Percentiles rank a stretch among this genome's conserved stretches.
Evolutionary conservation across 2,113 vertebrate genomes (phyloP).

Genomic region (Diglossa brunneiventris): DNA sequence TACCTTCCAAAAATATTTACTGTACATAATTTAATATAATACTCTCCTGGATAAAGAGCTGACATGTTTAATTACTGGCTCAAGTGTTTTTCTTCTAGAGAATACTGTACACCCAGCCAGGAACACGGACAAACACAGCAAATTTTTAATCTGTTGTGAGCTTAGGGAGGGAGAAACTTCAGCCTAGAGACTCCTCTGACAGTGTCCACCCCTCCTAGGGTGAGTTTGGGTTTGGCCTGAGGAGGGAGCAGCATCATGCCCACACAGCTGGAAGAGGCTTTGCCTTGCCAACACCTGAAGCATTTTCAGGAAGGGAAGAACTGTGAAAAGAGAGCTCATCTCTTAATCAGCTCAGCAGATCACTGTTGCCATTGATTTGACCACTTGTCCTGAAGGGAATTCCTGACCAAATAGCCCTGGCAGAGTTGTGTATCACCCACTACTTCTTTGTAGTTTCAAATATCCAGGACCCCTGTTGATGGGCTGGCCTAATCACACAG

Average conservation of each 20-base stretch:
- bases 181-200: neutral
- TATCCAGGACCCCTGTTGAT: neutral
- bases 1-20: conserved; percentile 82
- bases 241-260: neutral
- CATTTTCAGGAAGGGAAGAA: neutral
- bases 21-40: conserved; percentile 81
- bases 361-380: neutral
- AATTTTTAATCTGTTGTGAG: neutral
- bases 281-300: neutral
- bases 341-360: neutral
- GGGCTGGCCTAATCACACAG: neutral
- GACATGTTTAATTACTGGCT: conserved; percentile 79
- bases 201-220: neutral
- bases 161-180: neutral
- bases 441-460: neutral
- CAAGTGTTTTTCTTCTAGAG: conserved; percentile 63
- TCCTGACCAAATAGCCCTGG: neutral
- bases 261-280: neutral
- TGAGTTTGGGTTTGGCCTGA: neutral
- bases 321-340: neutral
- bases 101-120: neutral
- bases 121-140: neutral
- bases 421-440: neutral
- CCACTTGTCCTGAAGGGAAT: neutral
- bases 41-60: conserved; percentile 77